Conservation (phyloP, 2,113 vertebrate species). For the Athene cunicularia region DNA sequence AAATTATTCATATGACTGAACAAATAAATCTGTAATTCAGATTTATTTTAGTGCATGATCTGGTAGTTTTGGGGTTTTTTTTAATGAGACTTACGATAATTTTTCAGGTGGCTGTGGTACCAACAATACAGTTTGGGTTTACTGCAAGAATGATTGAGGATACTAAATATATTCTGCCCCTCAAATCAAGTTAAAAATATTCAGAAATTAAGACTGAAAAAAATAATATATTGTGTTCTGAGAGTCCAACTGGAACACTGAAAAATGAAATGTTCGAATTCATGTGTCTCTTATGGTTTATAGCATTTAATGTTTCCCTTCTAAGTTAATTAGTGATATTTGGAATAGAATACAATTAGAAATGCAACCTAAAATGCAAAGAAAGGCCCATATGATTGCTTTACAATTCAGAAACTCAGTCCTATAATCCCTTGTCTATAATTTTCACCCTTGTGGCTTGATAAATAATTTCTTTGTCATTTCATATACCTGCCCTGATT, state of each 20-base stretch:
- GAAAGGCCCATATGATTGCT: not conserved
- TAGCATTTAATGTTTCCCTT: not conserved
- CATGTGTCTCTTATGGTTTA: not conserved
- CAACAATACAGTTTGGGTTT: not conserved
- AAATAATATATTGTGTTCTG: not conserved
- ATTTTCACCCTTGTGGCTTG: slow-evolving; percentile 26
- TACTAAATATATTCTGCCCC: not conserved
- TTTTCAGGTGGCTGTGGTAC: not conserved
- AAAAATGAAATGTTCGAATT: slow-evolving; percentile 15
- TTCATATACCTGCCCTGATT: slow-evolving; percentile 56
- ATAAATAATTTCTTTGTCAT: slow-evolving; percentile 60
- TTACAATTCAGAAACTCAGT: slow-evolving; percentile 1
- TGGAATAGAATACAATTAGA: not conserved
- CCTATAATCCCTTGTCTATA: not conserved
- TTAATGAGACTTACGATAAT: not conserved
- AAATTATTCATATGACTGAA: not conserved
- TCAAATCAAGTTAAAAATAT: not conserved
- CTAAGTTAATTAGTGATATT: slow-evolving; percentile 32
- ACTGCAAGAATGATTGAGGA: not conserved
- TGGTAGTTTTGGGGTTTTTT: not conserved
- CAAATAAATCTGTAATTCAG: not conserved
- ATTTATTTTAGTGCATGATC: not conserved
- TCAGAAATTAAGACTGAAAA: slow-evolving; percentile 5
- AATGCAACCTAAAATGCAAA: not conserved
- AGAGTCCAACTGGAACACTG: not conserved